phyloP scores from a whole-genome alignment of 1,140 invertebrate genomes.

The Caenorhabditis inopinata region DNA sequence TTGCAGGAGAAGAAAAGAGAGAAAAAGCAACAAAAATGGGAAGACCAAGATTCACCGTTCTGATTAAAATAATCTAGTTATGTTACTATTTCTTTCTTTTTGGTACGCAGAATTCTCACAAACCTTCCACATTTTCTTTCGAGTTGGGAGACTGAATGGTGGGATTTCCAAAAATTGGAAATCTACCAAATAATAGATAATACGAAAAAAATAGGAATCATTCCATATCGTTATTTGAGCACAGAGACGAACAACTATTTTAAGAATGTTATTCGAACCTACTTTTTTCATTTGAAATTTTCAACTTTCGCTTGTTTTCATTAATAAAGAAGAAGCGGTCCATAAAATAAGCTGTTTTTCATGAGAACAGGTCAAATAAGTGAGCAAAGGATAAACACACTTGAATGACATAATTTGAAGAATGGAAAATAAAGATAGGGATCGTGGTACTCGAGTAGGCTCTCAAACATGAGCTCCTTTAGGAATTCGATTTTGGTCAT shows the following conservation, averaged over 20 bases:
- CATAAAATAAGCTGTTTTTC: background rate
- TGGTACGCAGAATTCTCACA: background rate
- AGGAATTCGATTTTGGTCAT: background rate
- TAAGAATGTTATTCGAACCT: too few relatives aligned
- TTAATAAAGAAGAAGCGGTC: too few relatives aligned
- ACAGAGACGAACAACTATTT: too few relatives aligned
- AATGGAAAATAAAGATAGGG: background rate
- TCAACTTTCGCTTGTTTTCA: too few relatives aligned
- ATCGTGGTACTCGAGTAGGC: background rate
- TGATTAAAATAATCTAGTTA: conserved; percentile 27
- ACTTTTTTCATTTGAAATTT: too few relatives aligned
- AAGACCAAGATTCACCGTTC: conserved; percentile 9
- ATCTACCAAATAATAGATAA: too few relatives aligned
- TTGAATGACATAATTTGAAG: background rate
- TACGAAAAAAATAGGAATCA: too few relatives aligned
- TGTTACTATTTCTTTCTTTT: background rate
- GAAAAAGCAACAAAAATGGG: background rate
- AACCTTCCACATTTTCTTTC: background rate
- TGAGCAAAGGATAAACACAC: background rate
- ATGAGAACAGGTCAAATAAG: background rate
- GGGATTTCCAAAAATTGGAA: background rate
- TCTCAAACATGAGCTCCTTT: background rate
- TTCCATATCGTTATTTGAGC: too few relatives aligned
- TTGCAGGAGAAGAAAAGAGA: conserved; percentile 22
- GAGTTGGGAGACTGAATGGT: conserved; percentile 19